Evolutionary conservation across 1,140 invertebrate genomes (phyloP).

Genomic region (Sarcophaga bullata): DNA sequence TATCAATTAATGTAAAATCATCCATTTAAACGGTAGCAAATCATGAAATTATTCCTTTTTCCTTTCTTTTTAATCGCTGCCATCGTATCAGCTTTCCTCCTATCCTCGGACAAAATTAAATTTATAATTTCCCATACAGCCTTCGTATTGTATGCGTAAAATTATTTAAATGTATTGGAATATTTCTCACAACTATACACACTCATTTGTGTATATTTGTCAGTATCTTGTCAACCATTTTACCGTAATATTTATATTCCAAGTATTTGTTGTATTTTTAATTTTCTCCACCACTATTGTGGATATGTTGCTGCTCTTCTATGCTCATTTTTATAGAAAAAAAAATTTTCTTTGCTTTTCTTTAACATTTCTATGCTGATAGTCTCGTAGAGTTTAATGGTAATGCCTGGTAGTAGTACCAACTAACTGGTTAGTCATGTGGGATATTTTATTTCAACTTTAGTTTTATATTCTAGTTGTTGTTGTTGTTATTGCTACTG

Average conservation of each 20-base stretch:
- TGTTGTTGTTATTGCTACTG: not conserved
- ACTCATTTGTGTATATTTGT: not conserved
- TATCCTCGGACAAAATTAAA: too few species aligned
- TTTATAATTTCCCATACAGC: too few species aligned
- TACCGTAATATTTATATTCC: slow-evolving; percentile 9
- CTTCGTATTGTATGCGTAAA: too few species aligned
- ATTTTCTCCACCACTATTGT: not conserved
- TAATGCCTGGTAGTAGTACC: not conserved
- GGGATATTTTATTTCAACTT: slow-evolving; percentile 10
- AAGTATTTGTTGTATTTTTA: slow-evolving; percentile 1
- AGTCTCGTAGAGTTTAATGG: not conserved
- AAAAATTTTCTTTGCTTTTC: not conserved
- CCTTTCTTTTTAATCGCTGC: too few species aligned
- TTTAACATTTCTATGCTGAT: not conserved
- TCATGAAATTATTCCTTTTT: too few species aligned
- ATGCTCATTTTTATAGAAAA: too few species aligned
- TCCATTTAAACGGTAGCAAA: too few species aligned
- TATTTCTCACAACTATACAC: too few species aligned
- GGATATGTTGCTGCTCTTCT: too few species aligned
- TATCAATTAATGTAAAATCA: too few species aligned
- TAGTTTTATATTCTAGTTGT: not conserved
- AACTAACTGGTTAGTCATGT: not conserved
- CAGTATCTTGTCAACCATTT: not conserved
- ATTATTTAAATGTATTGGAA: too few species aligned
- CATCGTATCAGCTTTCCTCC: too few species aligned